phyloP scores from a whole-genome alignment of 1,140 invertebrate genomes.

The Ptiloglossa arizonensis region DNA sequence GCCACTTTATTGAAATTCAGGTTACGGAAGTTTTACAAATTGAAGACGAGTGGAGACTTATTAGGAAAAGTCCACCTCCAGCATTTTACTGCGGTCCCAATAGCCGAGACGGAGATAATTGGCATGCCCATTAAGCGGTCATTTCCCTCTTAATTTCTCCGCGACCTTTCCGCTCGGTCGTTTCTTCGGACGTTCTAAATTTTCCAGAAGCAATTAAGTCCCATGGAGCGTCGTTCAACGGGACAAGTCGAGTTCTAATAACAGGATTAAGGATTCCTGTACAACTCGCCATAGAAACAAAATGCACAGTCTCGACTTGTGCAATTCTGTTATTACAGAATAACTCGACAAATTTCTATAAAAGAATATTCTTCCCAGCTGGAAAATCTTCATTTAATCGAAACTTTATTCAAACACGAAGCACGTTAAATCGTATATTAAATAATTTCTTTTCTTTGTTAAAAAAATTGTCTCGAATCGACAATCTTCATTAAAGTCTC shows the following conservation, averaged over 20 bases:
- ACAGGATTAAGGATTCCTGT: neutral
- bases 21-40: neutral
- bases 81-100: constrained; percentile 50
- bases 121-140: constrained; percentile 54
- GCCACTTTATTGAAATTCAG: no score
- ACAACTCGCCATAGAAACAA: no score
- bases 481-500: no score
- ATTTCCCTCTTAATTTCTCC: constrained; percentile 40
- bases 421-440: no score
- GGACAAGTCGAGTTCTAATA: neutral
- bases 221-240: neutral
- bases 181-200: neutral
- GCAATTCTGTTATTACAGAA: no score
- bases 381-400: no score
- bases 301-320: no score
- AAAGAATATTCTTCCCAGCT: no score
- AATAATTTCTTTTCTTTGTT: no score
- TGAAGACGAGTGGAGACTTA: neutral
- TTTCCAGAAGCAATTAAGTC: constrained; percentile 9
- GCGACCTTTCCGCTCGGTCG: neutral
- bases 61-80: constrained; percentile 53
- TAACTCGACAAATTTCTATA: neutral
- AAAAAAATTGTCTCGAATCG: no score
- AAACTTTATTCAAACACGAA: no score
- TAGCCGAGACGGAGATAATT: constrained; percentile 62